Evolutionary conservation across 2,888 invertebrate genomes (phyloP).

Genomic region (Odontocerum albicorne): DNA sequence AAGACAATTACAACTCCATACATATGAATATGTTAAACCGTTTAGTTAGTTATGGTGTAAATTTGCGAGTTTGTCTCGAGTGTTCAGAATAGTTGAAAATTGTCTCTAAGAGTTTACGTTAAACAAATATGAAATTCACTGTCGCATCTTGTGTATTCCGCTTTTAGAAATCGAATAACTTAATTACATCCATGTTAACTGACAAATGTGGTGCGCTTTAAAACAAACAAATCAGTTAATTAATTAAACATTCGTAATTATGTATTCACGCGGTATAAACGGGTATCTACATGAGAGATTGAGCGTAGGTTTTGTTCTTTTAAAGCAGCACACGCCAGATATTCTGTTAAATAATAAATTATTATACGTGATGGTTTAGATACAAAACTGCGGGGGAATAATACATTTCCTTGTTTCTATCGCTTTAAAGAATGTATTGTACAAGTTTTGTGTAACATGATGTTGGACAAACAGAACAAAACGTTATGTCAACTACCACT

Average conservation of each 20-base stretch:
- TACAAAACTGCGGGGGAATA: constrained; percentile 18
- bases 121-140: constrained; percentile 15
- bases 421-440: constrained; percentile 13
- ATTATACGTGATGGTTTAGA: constrained; percentile 22
- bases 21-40: too few relatives aligned
- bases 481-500: constrained; percentile 13
- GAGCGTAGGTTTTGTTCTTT: constrained; percentile 21
- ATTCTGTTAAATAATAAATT: constrained; percentile 32
- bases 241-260: constrained; percentile 29
- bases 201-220: constrained; percentile 26
- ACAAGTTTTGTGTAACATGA: constrained; percentile 12
- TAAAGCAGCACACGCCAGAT: constrained; percentile 19
- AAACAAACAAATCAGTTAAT: constrained; percentile 31
- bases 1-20: too few relatives aligned
- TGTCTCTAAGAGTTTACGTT: constrained; percentile 6
- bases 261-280: constrained; percentile 26
- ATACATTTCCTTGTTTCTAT: constrained; percentile 31
- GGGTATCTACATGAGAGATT: constrained; percentile 7
- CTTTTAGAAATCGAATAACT: constrained; percentile 27
- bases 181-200: constrained; percentile 26
- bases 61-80: too few relatives aligned
- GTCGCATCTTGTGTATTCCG: constrained; percentile 20
- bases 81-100: too few relatives aligned
- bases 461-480: constrained; percentile 16
- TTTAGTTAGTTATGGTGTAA: too few relatives aligned